Evolutionary conservation across 2,888 invertebrate genomes (phyloP).

Genomic region (Cephus nigrinus): DNA sequence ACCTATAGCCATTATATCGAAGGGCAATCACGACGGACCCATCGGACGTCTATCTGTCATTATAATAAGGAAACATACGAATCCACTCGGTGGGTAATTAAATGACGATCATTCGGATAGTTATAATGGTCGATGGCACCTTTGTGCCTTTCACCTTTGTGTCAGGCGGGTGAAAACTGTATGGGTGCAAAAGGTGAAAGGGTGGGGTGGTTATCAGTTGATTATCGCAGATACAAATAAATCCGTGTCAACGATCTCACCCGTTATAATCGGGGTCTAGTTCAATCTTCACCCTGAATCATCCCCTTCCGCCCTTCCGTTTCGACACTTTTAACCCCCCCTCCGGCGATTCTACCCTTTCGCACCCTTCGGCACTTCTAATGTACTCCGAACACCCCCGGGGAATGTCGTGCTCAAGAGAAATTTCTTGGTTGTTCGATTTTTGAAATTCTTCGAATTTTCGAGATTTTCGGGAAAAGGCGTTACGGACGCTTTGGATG

Average conservation of each 20-base stretch:
- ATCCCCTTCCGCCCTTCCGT: background rate
- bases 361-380: conserved; percentile 40
- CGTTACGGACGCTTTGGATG: background rate
- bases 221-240: background rate
- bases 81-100: conserved; percentile 33
- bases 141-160: conserved; percentile 28
- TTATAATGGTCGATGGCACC: conserved; percentile 31
- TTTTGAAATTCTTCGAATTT: background rate
- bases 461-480: background rate
- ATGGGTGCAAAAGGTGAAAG: background rate
- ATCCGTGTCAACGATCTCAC: background rate
- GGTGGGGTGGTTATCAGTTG: background rate
- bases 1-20: background rate
- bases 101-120: conserved; percentile 38
- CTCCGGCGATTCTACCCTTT: conserved; percentile 30
- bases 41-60: conserved; percentile 13
- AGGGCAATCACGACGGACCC: background rate
- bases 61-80: conserved; percentile 31
- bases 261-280: background rate
- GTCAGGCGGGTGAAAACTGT: background rate
- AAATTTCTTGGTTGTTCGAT: conserved; percentile 9
- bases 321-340: too few species aligned
- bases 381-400: conserved; percentile 24
- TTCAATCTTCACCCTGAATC: background rate
- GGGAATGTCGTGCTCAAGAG: conserved; percentile 9